Evolutionary conservation across 2,797 vertebrate genomes (phyloP), one percentile per base, ranked within the genome.

Genomic region (Prunella strophiata): DNA sequence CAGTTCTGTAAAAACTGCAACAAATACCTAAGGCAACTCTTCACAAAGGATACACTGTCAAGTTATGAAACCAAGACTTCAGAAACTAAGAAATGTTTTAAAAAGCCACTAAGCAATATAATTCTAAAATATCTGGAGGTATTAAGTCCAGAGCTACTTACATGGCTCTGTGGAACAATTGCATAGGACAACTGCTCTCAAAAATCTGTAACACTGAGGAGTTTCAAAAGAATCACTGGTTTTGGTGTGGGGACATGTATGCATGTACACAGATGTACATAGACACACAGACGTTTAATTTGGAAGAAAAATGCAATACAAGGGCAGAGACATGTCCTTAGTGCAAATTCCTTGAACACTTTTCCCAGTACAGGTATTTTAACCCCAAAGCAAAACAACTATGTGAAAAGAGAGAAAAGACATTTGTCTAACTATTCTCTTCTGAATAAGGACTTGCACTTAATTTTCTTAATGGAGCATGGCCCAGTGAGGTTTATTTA

Each of bases 191-290:
- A 51, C 7, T 85, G 16, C 40, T 89, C 43, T 55, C 26, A 78
- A 68, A 85, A 63, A 75, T 42, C 14, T 51, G 1, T 8, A 61
- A 51, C 34, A 70, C 25, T 45, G 48, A 18, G 16, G 4, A 62
- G 47, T 76, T 73, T 58, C 12, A 12, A 47, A 52, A 57, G 7
- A 67, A 68, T 30, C 36, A 30, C 1, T 16, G 11, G 0, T 61
- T 85, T 47, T 43, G 7, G 27, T 42, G 21, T 17, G 20, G 4
- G 7, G 7, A 52, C 25, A 72, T 3, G 2, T 32, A 58, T 32
- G 34, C 32, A 74, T 3, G 3, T 45, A 65, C 32, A 50, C 10
- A 2, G 14, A 63, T 3, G 4, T 17, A 51, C 9, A 40, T 0
- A 54, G 4, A n/a, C 21, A 86, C 1, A 9, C 1, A 43, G 2